Evolutionary conservation across 2,797 vertebrate genomes (phyloP).

Genomic region (Petrocephalus sullivani): DNA sequence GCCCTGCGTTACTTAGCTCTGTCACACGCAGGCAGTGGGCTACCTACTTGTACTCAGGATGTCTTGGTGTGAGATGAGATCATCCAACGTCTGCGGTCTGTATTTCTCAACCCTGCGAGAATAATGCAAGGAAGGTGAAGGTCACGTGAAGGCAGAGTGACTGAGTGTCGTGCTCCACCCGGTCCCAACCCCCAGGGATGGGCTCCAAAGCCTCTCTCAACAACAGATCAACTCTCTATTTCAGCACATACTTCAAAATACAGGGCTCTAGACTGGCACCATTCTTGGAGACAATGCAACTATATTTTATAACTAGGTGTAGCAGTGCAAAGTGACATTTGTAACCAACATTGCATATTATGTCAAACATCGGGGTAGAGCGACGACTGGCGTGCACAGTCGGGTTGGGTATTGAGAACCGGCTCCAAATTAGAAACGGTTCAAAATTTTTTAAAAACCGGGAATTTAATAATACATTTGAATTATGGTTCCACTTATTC

Average conservation of each 20-base stretch:
- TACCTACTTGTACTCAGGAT: conserved; percentile 87
- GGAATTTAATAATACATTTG: not conserved
- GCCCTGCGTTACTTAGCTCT: not conserved
- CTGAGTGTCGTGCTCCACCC: not conserved
- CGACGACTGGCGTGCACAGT: not conserved
- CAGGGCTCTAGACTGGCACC: not conserved
- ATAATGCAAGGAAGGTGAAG: conserved; percentile 3
- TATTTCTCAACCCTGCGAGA: conserved; percentile 90
- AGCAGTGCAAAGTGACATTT: not conserved
- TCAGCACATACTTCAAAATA: not conserved
- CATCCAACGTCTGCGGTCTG: conserved; percentile 81
- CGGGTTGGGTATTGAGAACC: not conserved
- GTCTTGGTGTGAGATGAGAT: conserved; percentile 89
- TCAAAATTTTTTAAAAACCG: not conserved
- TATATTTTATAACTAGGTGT: not conserved
- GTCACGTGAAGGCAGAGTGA: not conserved
- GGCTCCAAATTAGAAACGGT: not conserved
- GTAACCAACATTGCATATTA: not conserved
- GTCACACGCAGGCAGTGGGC: not conserved
- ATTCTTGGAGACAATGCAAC: not conserved
- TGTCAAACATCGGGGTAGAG: not conserved
- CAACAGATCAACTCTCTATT: not conserved
- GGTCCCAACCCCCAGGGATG: not conserved
- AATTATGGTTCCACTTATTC: not conserved
- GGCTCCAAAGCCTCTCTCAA: not conserved